Evolutionary conservation across 2,888 invertebrate genomes (phyloP).

Genomic region (Pseudoips prasinana): DNA sequence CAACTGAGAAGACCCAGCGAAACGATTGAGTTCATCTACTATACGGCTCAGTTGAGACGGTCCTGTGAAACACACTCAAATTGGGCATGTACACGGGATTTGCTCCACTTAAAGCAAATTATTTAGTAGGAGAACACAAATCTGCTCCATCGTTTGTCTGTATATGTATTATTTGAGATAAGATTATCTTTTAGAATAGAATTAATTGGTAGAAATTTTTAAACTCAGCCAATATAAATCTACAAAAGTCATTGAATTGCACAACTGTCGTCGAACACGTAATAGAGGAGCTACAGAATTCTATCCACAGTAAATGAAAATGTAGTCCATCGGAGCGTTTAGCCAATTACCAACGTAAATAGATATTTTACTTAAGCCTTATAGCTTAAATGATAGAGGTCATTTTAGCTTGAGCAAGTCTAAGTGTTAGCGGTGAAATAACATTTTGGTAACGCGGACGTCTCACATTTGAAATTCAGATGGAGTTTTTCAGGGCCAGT

Average conservation of each 20-base stretch:
- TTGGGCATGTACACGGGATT: too few relatives aligned
- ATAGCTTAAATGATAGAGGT: conserved; percentile 17
- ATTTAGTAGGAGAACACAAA: too few relatives aligned
- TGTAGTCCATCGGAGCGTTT: conserved; percentile 47
- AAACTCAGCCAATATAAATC: conserved; percentile 7
- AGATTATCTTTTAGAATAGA: too few relatives aligned
- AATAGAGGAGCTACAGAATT: conserved; percentile 31
- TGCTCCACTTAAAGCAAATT: too few relatives aligned
- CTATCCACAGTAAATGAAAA: conserved; percentile 51
- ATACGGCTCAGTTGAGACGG: too few relatives aligned
- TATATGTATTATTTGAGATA: too few relatives aligned
- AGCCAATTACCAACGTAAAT: conserved; percentile 46
- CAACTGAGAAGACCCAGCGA: too few relatives aligned
- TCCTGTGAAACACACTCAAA: too few relatives aligned
- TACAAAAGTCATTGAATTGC: conserved; percentile 8
- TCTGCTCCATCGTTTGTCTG: too few relatives aligned
- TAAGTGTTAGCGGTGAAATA: conserved; percentile 32
- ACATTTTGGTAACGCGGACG: conserved; percentile 47
- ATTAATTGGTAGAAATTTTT: too few relatives aligned
- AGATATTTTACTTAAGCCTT: conserved; percentile 13
- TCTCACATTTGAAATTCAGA: conserved; percentile 62
- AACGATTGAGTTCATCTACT: too few relatives aligned
- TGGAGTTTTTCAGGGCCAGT: conserved; percentile 52
- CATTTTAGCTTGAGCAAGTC: conserved; percentile 15
- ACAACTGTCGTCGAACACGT: conserved; percentile 27